Conservation (phyloP, 2,797 vertebrate species). For the Hypotaenidia philippensis region DNA sequence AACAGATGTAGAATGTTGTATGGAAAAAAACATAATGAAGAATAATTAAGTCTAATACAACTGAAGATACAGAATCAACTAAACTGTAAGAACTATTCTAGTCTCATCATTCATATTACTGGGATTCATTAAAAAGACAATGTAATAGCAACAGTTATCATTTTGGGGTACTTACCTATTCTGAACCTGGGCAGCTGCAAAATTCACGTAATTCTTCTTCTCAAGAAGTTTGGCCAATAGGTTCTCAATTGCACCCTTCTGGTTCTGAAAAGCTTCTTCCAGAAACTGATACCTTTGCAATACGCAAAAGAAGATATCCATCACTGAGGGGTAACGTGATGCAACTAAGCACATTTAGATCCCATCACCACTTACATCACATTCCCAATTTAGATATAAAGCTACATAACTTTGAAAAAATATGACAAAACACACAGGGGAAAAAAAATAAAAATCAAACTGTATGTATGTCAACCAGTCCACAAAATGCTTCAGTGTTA, state of each 20-base stretch:
- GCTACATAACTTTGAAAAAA: not conserved
- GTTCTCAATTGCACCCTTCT: slow-evolving; percentile 94
- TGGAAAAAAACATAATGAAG: not conserved
- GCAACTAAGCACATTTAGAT: not conserved
- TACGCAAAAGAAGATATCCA: not conserved
- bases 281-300: slow-evolving; percentile 94
- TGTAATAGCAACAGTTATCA: not conserved
- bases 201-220: slow-evolving; percentile 97
- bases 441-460: not conserved
- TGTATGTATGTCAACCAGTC: rapidly evolving
- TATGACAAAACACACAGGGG: rapidly evolving
- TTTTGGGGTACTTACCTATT: slow-evolving; percentile 85
- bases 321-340: not conserved
- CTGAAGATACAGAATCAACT: not conserved
- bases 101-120: not conserved
- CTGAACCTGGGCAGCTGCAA: slow-evolving; percentile 95
- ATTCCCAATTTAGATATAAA: not conserved
- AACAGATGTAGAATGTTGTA: not conserved
- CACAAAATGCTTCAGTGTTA: not conserved
- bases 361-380: no score
- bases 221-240: slow-evolving; percentile 94
- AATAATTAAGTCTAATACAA: not conserved
- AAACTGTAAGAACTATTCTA: not conserved
- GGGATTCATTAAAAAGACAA: not conserved
- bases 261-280: slow-evolving; percentile 97